Evolutionary conservation across 2,888 invertebrate genomes (phyloP), one percentile per base, ranked within the genome.

Genomic region (Arrhopalites spinosus): DNA sequence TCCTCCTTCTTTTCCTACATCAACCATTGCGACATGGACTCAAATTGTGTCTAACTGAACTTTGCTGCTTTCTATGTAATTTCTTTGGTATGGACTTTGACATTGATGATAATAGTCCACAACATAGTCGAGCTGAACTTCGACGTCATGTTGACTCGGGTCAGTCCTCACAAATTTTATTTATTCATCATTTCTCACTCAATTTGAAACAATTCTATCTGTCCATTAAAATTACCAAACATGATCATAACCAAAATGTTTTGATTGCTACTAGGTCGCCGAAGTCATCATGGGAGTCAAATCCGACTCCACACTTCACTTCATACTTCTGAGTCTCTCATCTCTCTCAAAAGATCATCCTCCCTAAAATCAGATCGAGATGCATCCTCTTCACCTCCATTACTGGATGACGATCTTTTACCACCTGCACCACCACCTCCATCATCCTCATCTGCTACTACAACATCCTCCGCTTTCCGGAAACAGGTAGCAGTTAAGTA

Each of bases 1-100:
- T 91, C 50, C 87, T 93, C 81, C 93, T 93, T 86, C 88, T 94
- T 85, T 90, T 91, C 69, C 87, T 93, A 74, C 93, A 93, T 77
- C 78, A 80, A 61, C 82, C 81, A 25, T 80, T 83, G 8, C 77
- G 81, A 50, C 76, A 83, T 59, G 82, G 80, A 47, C 78, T 83
- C 13, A 80, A 79, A 72, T 70, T 75, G 13, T 83, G 82, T 71
- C 59, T 81, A 56, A 74, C 79, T 23, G 81, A 83, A 72, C 80
- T 80, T 87, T 93, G 93, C 86, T 92, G 92, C 66, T 90, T 90
- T 85, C 90, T 91, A 85, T 89, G 90, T 81, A 88, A 79, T 2
- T 79, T 80, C 77, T 76, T 80, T 29, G 82, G 82, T 29, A 81
- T 82, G 80, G 82, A 82, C 20, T 79, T 80, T 70, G 81, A 80